phyloP scores from a whole-genome alignment of 2,797 vertebrate species.

The Hippocampus kuda region DNA sequence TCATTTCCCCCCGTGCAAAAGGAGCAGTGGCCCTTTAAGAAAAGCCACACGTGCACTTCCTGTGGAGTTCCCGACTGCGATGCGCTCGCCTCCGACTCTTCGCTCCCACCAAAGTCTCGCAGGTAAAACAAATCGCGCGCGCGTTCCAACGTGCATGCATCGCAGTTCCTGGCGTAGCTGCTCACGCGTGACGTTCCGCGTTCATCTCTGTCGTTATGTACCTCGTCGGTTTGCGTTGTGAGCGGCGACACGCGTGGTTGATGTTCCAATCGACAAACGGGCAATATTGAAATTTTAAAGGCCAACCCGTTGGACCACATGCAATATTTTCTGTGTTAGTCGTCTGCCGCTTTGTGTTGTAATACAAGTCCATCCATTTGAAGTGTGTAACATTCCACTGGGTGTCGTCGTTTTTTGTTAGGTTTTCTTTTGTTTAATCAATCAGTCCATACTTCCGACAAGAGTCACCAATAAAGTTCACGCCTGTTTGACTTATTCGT shows the following conservation, averaged over 20 bases:
- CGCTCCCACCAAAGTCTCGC: background rate
- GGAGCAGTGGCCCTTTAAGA: constrained; percentile 11
- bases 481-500: constrained; percentile 24
- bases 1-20: constrained; percentile 31
- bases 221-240: background rate
- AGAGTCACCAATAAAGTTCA: constrained; percentile 56
- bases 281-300: constrained; percentile 18
- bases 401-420: constrained; percentile 34
- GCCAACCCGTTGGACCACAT: constrained; percentile 44
- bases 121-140: background rate
- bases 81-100: background rate
- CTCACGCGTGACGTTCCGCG: background rate
- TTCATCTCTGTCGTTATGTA: constrained; percentile 1
- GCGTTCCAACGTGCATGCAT: background rate
- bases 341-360: constrained; percentile 37
- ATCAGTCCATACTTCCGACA: constrained; percentile 11
- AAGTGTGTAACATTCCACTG: constrained; percentile 61
- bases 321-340: constrained; percentile 48
- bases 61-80: background rate
- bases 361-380: constrained; percentile 36
- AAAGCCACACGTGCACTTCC: constrained; percentile 9
- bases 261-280: background rate
- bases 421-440: constrained; percentile 16
- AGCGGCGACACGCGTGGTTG: background rate
- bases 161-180: background rate